Conservation (phyloP, 2,888 invertebrate genomes). For the Cataglyphis altisquamis region DNA sequence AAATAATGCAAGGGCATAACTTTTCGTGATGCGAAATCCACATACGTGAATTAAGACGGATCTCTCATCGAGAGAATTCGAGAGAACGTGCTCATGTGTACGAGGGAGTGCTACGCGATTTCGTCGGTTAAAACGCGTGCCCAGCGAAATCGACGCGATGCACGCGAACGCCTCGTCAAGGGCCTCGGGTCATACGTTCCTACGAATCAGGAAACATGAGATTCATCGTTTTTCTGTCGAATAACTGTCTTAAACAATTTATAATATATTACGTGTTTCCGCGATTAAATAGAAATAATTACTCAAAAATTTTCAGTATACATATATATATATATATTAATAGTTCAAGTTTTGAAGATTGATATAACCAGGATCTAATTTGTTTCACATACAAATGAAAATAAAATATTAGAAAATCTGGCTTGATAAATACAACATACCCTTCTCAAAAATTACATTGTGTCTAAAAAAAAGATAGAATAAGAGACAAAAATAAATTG, state of each 20-base stretch:
- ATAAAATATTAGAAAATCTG: not conserved
- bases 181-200: conserved; percentile 23
- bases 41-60: conserved; percentile 21
- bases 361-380: not conserved
- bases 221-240: conserved; percentile 5
- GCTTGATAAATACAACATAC: not conserved
- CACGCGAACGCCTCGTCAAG: conserved; percentile 75
- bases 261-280: not conserved
- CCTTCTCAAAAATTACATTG: not conserved
- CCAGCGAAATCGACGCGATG: conserved; percentile 66
- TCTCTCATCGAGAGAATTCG: conserved; percentile 15
- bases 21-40: not conserved
- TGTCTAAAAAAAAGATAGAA: not conserved
- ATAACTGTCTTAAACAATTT: not conserved
- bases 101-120: conserved; percentile 22
- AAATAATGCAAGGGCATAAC: not conserved
- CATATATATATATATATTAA: not conserved
- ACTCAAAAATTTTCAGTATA: not conserved
- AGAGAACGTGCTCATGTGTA: not conserved
- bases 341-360: not conserved
- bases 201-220: conserved; percentile 32
- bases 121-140: conserved; percentile 46
- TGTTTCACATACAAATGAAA: not conserved
- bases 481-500: not conserved
- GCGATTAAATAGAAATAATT: not conserved